These are phyloP conservation scores for Epizoanthus illoricatus DNA, from an alignment of 92 coral and sea anemone species.

Conservation along the genomic window DNA sequence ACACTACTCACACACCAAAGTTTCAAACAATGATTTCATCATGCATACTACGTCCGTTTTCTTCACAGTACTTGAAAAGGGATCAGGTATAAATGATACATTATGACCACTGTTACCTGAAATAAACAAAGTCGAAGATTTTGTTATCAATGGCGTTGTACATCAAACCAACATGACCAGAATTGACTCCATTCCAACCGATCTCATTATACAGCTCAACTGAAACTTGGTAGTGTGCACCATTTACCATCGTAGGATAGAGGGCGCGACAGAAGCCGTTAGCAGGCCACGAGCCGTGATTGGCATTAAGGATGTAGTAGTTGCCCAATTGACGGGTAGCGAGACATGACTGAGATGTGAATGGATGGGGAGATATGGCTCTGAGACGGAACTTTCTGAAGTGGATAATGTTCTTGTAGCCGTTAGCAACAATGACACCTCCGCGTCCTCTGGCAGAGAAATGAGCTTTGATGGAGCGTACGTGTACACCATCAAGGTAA, in stretches of 20 bases:
- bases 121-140: constrained; percentile 41
- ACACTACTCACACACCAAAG: no score
- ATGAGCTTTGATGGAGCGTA: constrained; percentile 42
- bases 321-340: background rate
- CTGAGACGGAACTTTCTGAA: constrained; percentile 35
- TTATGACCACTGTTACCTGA: constrained; percentile 37
- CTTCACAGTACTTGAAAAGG: no score
- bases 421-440: constrained; percentile 76
- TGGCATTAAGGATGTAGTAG: constrained; percentile 41
- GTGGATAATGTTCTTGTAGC: constrained; percentile 64
- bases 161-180: constrained; percentile 51
- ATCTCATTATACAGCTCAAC: constrained; percentile 49
- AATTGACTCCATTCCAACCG: constrained; percentile 51
- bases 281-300: constrained; percentile 43
- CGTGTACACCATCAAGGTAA: background rate
- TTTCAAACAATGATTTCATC: no score
- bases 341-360: background rate
- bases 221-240: constrained; percentile 24
- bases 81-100: no score
- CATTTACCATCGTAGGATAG: background rate
- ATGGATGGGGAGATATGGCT: no score
- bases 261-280: constrained; percentile 44
- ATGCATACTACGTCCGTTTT: no score
- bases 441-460: constrained; percentile 54
- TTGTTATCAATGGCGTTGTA: constrained; percentile 42